Base-by-base conservation (phyloP, 2,888 invertebrate genomes). In the Andrena marginata region DNA sequence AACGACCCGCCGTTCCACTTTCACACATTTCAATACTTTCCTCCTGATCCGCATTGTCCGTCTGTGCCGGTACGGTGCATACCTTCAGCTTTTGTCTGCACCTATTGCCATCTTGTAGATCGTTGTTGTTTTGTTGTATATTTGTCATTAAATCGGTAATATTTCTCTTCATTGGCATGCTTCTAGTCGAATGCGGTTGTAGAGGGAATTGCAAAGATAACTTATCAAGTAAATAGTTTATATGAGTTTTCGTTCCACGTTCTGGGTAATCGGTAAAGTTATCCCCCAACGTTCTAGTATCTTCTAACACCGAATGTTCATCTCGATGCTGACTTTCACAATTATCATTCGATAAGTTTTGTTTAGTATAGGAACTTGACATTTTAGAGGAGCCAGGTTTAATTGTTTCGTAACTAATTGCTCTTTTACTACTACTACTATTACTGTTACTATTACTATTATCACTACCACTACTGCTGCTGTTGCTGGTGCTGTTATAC, bases 151-250 rank as follows among this genome's bases (percentile, higher is more conserved):
- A 82, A 67, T 91, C 91, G 77, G 90, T 90, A 26, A 91, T 89
- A 23, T 90, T 90, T 73, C 29, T 80, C 49, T 26, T 82, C 54
- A 72, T 60, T 6, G 85, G 82, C 2, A 64, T 10, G 23, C n/a
- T 42, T 85, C 85, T 75, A 89, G 84, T 7, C 87, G 90, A 35
- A 87, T 82, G 76, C 7, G 91, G 86, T 4, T 85, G 87, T 1
- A 89, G 69, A 1, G 90, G 89, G 13, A 92, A 74, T 54, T 92
- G 91, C 5, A 88, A 85, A 8, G 92, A 92, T 10, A 93, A 73
- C 69, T 93, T 91, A 42, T 93, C 92, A 13, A 93, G 84, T 48
- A 93, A 85, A 75, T 93, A 92, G 82, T 89, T 92, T 78, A 93
- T 93, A 74, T 93, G 93, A 60, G 90, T 88, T 85, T 90, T 91